Percentiles rank a stretch among this genome's conserved stretches.
Conservation (phyloP, 1,140 invertebrate species). For the Thaumetopoea pityocampa region DNA sequence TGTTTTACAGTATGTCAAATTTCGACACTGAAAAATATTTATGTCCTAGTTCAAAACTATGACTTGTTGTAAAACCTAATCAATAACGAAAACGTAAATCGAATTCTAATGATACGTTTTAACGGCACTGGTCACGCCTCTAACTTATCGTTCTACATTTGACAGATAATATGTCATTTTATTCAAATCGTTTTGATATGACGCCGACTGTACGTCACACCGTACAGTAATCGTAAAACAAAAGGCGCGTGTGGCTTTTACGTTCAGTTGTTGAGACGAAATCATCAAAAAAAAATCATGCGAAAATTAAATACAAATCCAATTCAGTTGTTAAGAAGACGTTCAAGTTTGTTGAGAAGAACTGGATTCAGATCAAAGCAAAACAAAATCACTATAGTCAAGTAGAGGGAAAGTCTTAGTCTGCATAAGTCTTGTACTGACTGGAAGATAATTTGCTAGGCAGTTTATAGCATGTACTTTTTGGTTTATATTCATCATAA, state of each 20-base stretch:
- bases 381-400: too few species aligned
- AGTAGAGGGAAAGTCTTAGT: too few species aligned
- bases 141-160: conserved; percentile 38
- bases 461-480: too few species aligned
- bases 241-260: conserved; percentile 8
- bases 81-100: conserved; percentile 52
- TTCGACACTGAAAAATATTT: conserved; percentile 27
- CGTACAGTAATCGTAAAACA: conserved; percentile 17
- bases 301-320: too few species aligned
- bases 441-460: too few species aligned
- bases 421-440: too few species aligned
- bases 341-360: too few species aligned
- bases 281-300: conserved; percentile 7
- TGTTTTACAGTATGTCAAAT: too few species aligned
- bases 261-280: conserved; percentile 14
- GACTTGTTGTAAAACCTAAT: conserved; percentile 57
- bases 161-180: conserved; percentile 59
- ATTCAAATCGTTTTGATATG: conserved; percentile 32
- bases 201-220: conserved; percentile 26
- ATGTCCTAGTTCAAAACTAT: conserved; percentile 39
- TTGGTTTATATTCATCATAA: too few species aligned
- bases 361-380: too few species aligned
- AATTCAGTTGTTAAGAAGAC: too few species aligned
- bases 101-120: conserved; percentile 50
- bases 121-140: conserved; percentile 52